These are phyloP conservation scores for Diaprepes abbreviatus DNA, from an alignment of 2,888 invertebrate species.

Conservation along the genomic window DNA sequence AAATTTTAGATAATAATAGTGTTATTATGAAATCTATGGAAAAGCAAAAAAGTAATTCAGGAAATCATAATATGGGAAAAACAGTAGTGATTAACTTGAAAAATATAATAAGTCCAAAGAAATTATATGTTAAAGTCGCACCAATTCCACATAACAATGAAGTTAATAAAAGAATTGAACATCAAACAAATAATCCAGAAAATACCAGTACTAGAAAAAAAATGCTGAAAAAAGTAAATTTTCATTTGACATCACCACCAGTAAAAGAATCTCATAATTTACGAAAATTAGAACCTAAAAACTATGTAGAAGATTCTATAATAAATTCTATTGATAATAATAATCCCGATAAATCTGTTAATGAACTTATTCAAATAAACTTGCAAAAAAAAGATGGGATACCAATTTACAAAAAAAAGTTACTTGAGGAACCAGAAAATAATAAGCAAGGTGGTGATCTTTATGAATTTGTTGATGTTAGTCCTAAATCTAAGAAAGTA, in stretches of 20 bases:
- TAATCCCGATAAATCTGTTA: neutral
- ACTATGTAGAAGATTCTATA: constrained; percentile 28
- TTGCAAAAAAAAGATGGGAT: neutral
- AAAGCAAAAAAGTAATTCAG: too few relatives aligned
- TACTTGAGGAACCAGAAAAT: constrained; percentile 15
- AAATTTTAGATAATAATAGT: too few relatives aligned
- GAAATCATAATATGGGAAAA: too few relatives aligned
- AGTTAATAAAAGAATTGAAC: neutral
- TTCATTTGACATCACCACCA: neutral
- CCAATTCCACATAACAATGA: neutral
- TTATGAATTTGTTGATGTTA: constrained; percentile 45
- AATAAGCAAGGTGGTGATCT: constrained; percentile 26
- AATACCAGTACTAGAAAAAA: neutral
- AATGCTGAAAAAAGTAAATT: neutral
- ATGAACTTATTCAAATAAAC: neutral
- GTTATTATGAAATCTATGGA: too few relatives aligned
- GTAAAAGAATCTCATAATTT: neutral
- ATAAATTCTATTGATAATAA: neutral
- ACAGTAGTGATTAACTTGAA: neutral
- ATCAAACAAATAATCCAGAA: neutral
- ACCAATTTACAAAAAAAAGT: constrained; percentile 35
- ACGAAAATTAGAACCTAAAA: constrained; percentile 10
- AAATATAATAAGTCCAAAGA: neutral
- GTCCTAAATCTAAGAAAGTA: constrained; percentile 24
- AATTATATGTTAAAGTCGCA: neutral